Evolutionary conservation across 1,140 invertebrate genomes (phyloP).

Genomic region (Euborellia annulipes): DNA sequence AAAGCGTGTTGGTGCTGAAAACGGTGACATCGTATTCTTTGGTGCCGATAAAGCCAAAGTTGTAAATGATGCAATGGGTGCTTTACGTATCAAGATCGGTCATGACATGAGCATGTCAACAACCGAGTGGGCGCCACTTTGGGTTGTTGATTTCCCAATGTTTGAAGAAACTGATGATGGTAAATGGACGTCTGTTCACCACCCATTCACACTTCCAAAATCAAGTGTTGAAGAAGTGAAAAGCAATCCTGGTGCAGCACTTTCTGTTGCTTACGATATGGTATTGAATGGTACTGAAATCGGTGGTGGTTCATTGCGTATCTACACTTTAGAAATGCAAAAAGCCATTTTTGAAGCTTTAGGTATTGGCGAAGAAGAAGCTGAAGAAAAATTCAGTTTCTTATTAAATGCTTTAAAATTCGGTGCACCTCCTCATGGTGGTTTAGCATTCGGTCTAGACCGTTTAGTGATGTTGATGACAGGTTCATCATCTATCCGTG

Average conservation of each 20-base stretch:
- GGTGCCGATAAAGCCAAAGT: background rate
- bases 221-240: background rate
- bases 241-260: slow-evolving; percentile 1
- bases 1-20: background rate
- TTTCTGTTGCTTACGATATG: slow-evolving; percentile 34
- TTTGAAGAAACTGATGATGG: background rate
- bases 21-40: background rate
- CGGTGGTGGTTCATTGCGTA: slow-evolving; percentile 48
- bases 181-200: background rate
- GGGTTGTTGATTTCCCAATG: background rate
- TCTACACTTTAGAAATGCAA: slow-evolving; percentile 38
- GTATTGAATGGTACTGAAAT: slow-evolving; percentile 49
- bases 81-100: background rate
- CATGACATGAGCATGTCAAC: background rate
- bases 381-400: slow-evolving; percentile 27
- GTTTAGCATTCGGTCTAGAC: slow-evolving; percentile 46
- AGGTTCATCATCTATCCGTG: slow-evolving; percentile 31
- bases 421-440: slow-evolving; percentile 48
- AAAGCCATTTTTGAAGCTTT: slow-evolving; percentile 29
- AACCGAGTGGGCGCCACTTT: background rate
- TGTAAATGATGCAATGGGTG: slow-evolving; percentile 1
- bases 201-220: background rate
- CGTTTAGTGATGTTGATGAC: slow-evolving; percentile 32
- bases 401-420: slow-evolving; percentile 35
- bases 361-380: slow-evolving; percentile 20